Base-by-base conservation (phyloP, 2,797 vertebrate species). In the Diceros bicornis region DNA sequence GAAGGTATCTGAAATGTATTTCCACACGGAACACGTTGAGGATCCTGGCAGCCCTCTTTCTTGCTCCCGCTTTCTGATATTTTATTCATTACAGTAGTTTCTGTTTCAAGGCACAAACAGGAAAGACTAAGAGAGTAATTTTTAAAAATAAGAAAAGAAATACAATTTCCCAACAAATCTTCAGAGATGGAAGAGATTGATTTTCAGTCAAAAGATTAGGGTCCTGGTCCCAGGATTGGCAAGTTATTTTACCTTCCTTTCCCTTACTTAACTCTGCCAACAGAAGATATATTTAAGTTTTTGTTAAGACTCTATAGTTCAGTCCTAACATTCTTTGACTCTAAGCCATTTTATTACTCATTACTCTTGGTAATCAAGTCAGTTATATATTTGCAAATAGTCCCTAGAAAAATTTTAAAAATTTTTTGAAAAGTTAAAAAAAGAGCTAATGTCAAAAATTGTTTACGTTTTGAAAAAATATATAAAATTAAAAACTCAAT, bases 381-480 rank as follows among this genome's bases (percentile, higher is more conserved):
- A 81, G 32, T 75, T 37, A 62, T 62, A 66, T 74, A 82, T 72
- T 91, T 94, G 6, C 17, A 62, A 55, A 90, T 44, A 69, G 7
- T 85, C 29, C 50, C 62, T 71, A 75, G 14, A 61, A 92, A 82
- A 52, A 4, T 83, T 75, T 87, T 14, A 14, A 16, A 52, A 52
- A 14, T 52, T 52, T 83, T 95, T 92, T 92, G 8, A 89, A 84
- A 50, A 85, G 57, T 12, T 41, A 62, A 94, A 72, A 32, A 77
- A 82, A 72, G 12, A 50, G 21, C n/a, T 88, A 81, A 64, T 85
- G 6, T 89, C 91, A 41, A 71, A 96, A 96, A 88, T 47, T 92
- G 52, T 92, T 95, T 93, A 77, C 85, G 44, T 59, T 84, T 89
- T 91, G 34, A 90, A 93, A 83, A 77, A 74, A 62, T 62, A 62